phyloP scores from a whole-genome alignment of 2,113 vertebrate species.

The Rhinichthys klamathensis region DNA sequence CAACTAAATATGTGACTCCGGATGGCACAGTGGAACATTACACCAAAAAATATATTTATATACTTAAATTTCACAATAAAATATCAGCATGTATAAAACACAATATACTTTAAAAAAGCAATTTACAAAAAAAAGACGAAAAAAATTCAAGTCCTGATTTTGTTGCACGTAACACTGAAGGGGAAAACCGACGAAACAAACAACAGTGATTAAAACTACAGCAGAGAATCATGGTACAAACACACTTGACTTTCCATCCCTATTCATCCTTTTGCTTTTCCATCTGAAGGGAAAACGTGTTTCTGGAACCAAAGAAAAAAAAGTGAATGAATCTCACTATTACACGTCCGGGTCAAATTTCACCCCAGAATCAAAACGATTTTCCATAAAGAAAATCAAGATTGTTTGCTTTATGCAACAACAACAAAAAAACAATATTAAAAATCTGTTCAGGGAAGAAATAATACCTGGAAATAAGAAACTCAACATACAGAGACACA shows the following conservation, averaged over 20 bases:
- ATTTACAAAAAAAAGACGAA: conserved; percentile 58
- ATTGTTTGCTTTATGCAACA: neutral
- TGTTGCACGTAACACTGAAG: conserved; percentile 83
- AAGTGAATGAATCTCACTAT: neutral
- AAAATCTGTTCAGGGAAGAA: neutral
- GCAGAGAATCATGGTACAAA: neutral
- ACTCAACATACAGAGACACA: conserved; percentile 36
- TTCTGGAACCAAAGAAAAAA: neutral
- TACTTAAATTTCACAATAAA: conserved; percentile 6
- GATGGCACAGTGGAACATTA: conserved; percentile 19
- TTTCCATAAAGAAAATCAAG: neutral
- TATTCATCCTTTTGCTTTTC: conserved; percentile 33
- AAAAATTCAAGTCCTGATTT: conserved; percentile 82
- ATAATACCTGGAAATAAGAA: neutral
- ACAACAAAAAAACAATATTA: neutral
- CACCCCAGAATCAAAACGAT: neutral
- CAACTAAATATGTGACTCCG: neutral
- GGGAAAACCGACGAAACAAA: neutral
- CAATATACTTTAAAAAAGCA: conserved; percentile 60
- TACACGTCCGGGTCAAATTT: neutral
- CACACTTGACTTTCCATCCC: neutral
- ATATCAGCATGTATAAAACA: conserved; percentile 58
- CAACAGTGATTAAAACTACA: neutral
- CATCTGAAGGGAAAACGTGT: conserved; percentile 16
- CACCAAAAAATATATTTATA: neutral